Base-by-base conservation (phyloP, 1,140 invertebrate species). In the Brachionus plicatilis region DNA sequence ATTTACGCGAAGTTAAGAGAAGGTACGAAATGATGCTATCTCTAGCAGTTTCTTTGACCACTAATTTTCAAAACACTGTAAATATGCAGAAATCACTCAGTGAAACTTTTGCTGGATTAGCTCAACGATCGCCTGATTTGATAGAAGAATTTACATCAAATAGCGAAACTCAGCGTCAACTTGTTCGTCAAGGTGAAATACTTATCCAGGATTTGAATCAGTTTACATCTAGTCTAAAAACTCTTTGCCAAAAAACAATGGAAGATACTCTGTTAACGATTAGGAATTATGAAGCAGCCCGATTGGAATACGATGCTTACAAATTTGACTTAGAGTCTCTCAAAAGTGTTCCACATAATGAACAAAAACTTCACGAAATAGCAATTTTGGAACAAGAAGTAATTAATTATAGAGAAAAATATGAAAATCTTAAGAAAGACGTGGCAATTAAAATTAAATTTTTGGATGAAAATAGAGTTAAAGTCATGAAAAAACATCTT, bases 401-500 rank as follows among this genome's bases (percentile, higher is more conserved):
- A 90, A 93, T 94, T 86, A 91, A 93, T 47, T 94, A 96, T 88
- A 95, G 95, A 88, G 92, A 93, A 84, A 93, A 94, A 86, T 98
- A 97, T 91, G 96, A 97, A 89, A 94, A 94, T 86, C 91, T 98
- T 68, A 91, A 95, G 76, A 93, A 93, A 72, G 96, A 98, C 91
- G 95, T 97, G 79, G 92, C 93, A n/a, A 93, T 98, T 85, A 98
- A 98, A 92, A 92, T 98, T 87, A 94, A 95, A 89, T 95, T 98
- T 90, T 91, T 98, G 68, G 95, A 98, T 90, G 96, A 98, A 91
- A 98, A 98, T 90, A 93, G 95, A 91, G 95, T 97, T 88, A 97
- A 97, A 91, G 96, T 97, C 85, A 98, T 98, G 96, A 96, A 97
- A 89, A 98, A 97, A 88, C 96, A 98, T 89, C 90, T 98, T 68